Evolutionary conservation across 64 coral and sea anemone species (phyloP).

Genomic region (Acropora yongei): DNA sequence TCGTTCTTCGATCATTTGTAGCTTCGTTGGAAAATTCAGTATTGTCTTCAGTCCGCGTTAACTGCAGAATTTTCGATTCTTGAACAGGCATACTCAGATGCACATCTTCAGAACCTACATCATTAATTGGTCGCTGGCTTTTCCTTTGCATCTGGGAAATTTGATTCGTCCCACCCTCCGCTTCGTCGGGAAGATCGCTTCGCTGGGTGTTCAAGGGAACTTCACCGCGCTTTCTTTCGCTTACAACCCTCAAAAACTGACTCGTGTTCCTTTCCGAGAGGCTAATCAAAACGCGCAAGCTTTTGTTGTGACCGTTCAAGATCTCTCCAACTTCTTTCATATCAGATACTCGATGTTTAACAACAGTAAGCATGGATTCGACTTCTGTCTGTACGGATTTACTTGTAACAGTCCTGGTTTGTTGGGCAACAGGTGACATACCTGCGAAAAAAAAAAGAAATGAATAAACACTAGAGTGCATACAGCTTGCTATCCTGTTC

Average conservation of each 20-base stretch:
- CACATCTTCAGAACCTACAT: not conserved
- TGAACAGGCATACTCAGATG: constrained; percentile 27
- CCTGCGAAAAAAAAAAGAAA: not conserved
- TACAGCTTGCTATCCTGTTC: no score
- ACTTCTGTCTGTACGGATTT: not conserved
- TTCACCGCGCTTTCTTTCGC: not conserved
- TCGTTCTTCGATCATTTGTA: not conserved
- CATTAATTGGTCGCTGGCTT: not conserved
- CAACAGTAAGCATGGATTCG: not conserved
- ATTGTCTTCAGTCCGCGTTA: not conserved
- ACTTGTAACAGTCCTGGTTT: not conserved
- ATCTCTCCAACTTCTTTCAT: not conserved
- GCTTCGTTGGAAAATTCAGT: not conserved
- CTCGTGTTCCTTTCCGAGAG: not conserved
- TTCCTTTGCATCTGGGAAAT: not conserved
- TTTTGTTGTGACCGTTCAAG: not conserved
- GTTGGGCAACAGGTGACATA: not conserved
- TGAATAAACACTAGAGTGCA: not conserved
- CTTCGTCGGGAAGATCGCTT: not conserved
- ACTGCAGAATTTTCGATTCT: not conserved
- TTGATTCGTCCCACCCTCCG: not conserved
- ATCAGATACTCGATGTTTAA: not conserved
- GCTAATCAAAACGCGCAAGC: not conserved
- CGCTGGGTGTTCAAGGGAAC: not conserved
- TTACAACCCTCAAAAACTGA: not conserved